Conservation (phyloP, 2,113 vertebrate genomes). For the Meriones unguiculatus region DNA sequence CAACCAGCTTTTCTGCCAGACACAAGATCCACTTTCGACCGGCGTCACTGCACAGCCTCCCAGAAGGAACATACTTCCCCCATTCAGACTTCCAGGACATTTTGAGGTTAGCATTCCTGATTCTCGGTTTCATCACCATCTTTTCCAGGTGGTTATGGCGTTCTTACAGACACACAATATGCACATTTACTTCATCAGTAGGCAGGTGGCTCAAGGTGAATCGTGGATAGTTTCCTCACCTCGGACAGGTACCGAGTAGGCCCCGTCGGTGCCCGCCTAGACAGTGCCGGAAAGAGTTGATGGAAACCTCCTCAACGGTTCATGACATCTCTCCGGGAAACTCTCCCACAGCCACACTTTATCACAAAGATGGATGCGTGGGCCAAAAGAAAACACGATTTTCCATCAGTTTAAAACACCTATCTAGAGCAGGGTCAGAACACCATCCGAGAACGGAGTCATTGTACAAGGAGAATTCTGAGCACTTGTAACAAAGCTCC, state of each 20-base stretch:
- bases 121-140: neutral
- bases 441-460: neutral
- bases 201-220: neutral
- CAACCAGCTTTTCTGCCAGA: neutral
- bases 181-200: neutral
- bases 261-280: neutral
- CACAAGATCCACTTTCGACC: neutral
- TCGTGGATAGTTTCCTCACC: neutral
- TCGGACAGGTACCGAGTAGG: neutral
- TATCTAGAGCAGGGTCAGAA: neutral
- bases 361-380: neutral
- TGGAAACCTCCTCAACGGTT: neutral
- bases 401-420: neutral
- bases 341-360: neutral
- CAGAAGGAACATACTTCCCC: neutral
- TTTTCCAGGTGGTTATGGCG: neutral
- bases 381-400: neutral
- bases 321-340: neutral
- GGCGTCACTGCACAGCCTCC: neutral
- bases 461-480: neutral
- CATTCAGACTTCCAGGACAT: neutral
- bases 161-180: neutral
- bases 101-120: constrained; percentile 48
- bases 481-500: neutral
- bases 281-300: neutral